These are phyloP conservation scores for Hemicordylus capensis DNA, from an alignment of 2,113 vertebrate species.

Conservation along the genomic window DNA sequence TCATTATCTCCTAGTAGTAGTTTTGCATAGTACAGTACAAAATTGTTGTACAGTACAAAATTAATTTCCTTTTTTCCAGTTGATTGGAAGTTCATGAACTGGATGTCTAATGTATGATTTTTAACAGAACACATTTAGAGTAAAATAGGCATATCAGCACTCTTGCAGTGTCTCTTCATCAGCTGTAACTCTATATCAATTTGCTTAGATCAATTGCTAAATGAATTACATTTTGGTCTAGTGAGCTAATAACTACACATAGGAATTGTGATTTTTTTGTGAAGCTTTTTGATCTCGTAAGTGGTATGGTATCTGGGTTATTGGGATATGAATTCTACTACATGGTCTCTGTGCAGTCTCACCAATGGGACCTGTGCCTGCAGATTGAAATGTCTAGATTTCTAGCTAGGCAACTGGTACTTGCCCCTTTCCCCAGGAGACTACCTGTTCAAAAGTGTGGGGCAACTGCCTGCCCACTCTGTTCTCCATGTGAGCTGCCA, in stretches of 20 bases:
- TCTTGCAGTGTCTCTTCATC: neutral
- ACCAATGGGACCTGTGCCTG: too few relatives aligned
- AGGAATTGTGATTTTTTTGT: slow-evolving; percentile 8
- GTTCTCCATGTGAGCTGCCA: too few relatives aligned
- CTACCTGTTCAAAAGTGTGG: too few relatives aligned
- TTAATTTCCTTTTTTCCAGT: neutral
- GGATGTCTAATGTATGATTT: neutral
- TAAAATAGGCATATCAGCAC: neutral
- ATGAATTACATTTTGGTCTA: neutral
- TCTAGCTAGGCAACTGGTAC: too few relatives aligned
- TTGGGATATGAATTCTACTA: too few relatives aligned
- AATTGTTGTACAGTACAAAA: neutral
- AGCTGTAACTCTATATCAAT: slow-evolving; percentile 16
- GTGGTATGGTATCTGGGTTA: rapidly evolving
- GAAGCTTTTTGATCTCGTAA: slow-evolving; percentile 23
- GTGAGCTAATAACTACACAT: rapidly evolving
- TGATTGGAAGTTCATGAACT: neutral
- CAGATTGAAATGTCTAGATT: too few relatives aligned
- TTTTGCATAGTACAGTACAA: neutral
- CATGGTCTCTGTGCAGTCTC: too few relatives aligned
- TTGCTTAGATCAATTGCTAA: neutral
- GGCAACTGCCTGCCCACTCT: too few relatives aligned
- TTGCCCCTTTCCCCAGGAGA: too few relatives aligned
- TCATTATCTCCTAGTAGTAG: neutral
- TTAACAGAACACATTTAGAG: too few relatives aligned